These are phyloP conservation scores for Spisula subtruncata DNA, from an alignment of 2,888 invertebrate species.

Conservation along the genomic window DNA sequence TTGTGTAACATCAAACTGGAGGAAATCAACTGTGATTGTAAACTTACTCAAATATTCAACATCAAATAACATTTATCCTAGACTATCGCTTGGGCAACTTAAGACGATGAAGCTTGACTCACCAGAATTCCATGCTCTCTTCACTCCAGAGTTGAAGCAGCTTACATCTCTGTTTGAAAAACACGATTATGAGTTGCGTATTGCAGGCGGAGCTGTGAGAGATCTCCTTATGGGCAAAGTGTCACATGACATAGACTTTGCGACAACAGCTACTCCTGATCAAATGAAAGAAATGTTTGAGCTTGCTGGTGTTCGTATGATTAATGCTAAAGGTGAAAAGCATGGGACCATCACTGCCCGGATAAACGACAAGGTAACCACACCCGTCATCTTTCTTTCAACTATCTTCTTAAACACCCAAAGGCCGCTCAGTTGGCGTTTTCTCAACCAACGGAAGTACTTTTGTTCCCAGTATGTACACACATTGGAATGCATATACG, in stretches of 20 bases:
- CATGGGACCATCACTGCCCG: slow-evolving; percentile 96
- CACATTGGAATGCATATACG: too few species aligned
- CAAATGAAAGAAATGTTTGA: slow-evolving; percentile 98
- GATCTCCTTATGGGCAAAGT: slow-evolving; percentile 88
- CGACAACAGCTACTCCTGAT: slow-evolving; percentile 97
- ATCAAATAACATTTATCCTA: slow-evolving; percentile 33
- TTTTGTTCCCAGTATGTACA: too few species aligned
- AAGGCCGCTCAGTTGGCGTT: too few species aligned
- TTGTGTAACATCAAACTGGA: neutral
- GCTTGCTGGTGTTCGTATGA: slow-evolving; percentile 94
- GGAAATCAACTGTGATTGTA: neutral
- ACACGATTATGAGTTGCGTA: slow-evolving; percentile 92
- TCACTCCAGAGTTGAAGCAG: slow-evolving; percentile 93
- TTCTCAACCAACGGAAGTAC: too few species aligned
- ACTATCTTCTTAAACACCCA: too few species aligned
- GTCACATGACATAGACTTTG: slow-evolving; percentile 96
- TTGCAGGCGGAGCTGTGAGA: slow-evolving; percentile 99
- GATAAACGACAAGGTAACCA: slow-evolving; percentile 93
- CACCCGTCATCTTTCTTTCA: too few species aligned
- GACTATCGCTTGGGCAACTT: slow-evolving; percentile 59
- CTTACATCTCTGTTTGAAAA: slow-evolving; percentile 93
- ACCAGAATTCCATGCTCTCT: slow-evolving; percentile 87
- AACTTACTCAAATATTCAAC: slow-evolving; percentile 13
- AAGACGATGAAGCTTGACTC: slow-evolving; percentile 84
- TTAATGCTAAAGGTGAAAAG: slow-evolving; percentile 91